Conservation (phyloP, 2,888 invertebrate genomes). For the Ectemnius continuus region DNA sequence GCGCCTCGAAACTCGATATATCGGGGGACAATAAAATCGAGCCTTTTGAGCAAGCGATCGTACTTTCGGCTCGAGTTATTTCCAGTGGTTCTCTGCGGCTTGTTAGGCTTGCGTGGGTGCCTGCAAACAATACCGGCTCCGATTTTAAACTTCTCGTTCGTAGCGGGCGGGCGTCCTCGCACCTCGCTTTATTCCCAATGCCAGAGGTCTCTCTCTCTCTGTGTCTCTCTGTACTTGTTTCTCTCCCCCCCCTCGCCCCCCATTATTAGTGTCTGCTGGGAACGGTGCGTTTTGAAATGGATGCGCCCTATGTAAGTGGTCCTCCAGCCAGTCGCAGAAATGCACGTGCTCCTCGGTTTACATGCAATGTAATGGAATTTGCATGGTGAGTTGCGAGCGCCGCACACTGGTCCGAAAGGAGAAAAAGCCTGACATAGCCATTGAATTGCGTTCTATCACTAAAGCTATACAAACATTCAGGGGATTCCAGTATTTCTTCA, state of each 20-base stretch:
- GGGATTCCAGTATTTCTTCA: too few species aligned
- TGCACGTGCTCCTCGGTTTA: not conserved
- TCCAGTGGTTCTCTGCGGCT: constrained; percentile 24
- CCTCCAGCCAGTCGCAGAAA: not conserved
- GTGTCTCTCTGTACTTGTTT: constrained; percentile 4
- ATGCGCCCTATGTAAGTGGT: constrained; percentile 13
- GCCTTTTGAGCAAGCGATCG: constrained; percentile 42
- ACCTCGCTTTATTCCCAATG: constrained; percentile 36
- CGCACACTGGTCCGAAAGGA: too few species aligned
- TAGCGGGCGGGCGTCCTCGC: constrained; percentile 14
- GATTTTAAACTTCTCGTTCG: constrained; percentile 33
- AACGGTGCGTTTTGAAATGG: constrained; percentile 17
- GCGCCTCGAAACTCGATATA: constrained; percentile 48
- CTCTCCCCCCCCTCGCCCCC: too few species aligned
- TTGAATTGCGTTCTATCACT: too few species aligned
- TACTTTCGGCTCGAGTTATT: constrained; percentile 42
- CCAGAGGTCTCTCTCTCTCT: not conserved
- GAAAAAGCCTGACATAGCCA: too few species aligned
- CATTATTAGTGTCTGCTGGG: constrained; percentile 23
- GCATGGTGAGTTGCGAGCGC: not conserved
- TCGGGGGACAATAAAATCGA: constrained; percentile 45
- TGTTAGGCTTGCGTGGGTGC: constrained; percentile 38
- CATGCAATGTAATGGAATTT: not conserved
- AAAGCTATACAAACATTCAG: too few species aligned
- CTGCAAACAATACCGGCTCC: constrained; percentile 28